A percentile compares a stretch with the other conserved stretches of the same genome.
These are phyloP conservation scores for Hyppa rectilinea DNA, from an alignment of 2,888 invertebrate genomes.

Conservation along the genomic window DNA sequence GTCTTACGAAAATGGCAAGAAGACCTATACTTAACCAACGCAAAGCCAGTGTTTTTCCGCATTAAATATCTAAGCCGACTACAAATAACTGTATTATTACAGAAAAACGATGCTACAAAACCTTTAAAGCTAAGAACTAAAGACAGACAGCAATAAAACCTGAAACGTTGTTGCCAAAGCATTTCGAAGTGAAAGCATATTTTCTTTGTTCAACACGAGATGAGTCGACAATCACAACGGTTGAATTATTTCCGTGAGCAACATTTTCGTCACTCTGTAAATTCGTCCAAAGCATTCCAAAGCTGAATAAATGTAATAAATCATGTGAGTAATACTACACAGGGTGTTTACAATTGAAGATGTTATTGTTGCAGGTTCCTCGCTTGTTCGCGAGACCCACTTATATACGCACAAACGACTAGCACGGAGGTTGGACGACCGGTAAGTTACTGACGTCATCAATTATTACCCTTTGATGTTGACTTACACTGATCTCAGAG, in stretches of 20 bases:
- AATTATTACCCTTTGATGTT: conserved; percentile 64
- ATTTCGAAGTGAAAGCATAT: conserved; percentile 52
- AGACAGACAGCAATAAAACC: conserved; percentile 51
- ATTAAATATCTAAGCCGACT: conserved; percentile 33
- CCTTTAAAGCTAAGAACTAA: conserved; percentile 32
- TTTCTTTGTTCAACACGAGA: conserved; percentile 60
- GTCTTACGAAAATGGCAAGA: conserved; percentile 17
- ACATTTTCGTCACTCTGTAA: conserved; percentile 59
- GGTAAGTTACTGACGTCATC: conserved; percentile 75
- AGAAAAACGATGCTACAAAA: conserved; percentile 25
- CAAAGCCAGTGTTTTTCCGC: conserved; percentile 47
- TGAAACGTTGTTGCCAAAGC: conserved; percentile 37
- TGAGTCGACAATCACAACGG: conserved; percentile 46
- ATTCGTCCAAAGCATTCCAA: conserved; percentile 61
- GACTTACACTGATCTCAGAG: conserved; percentile 55
- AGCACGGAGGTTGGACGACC: conserved; percentile 80
- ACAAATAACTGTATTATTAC: conserved; percentile 45
- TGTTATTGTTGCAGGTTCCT: conserved; percentile 82
- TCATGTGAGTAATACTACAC: conserved; percentile 61
- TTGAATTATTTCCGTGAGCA: conserved; percentile 44
- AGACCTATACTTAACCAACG: conserved; percentile 42
- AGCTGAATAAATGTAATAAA: conserved; percentile 68
- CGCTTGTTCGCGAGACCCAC: conserved; percentile 75
- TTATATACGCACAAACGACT: conserved; percentile 79
- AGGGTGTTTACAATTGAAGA: conserved; percentile 51